These are phyloP conservation scores for Scrobipalpa costella DNA, from an alignment of 2,888 invertebrate genomes.

Conservation along the genomic window DNA sequence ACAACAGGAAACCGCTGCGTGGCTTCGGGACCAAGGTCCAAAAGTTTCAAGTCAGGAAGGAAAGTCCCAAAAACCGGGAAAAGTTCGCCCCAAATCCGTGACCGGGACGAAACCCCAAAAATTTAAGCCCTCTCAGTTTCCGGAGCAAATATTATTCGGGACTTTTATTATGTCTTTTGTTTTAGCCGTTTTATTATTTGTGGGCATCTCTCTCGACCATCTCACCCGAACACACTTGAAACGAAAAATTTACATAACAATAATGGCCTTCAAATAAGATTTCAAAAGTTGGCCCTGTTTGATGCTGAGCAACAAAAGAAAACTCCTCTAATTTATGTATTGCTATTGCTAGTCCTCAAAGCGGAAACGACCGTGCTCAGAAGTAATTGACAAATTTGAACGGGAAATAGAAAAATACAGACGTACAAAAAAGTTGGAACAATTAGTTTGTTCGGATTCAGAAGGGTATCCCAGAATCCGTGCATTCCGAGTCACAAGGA, in stretches of 20 bases:
- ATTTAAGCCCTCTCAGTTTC: slow-evolving; percentile 69
- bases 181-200: slow-evolving; percentile 70
- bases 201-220: slow-evolving; percentile 37
- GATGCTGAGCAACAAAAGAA: slow-evolving; percentile 64
- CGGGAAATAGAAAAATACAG: slow-evolving; percentile 48
- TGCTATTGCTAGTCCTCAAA: slow-evolving; percentile 53
- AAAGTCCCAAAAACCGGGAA: slow-evolving; percentile 55
- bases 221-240: slow-evolving; percentile 13
- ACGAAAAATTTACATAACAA: slow-evolving; percentile 44
- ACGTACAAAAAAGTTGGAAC: slow-evolving; percentile 55
- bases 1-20: slow-evolving; percentile 59
- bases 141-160: slow-evolving; percentile 74
- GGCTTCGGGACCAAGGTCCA: slow-evolving; percentile 64
- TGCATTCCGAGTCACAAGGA: slow-evolving; percentile 53
- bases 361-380: slow-evolving; percentile 54
- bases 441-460: slow-evolving; percentile 53
- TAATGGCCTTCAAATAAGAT: slow-evolving; percentile 64
- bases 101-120: slow-evolving; percentile 64
- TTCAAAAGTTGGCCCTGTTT: slow-evolving; percentile 61
- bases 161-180: slow-evolving; percentile 72
- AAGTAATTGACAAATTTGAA: slow-evolving; percentile 69
- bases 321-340: slow-evolving; percentile 64
- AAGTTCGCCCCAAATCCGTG: slow-evolving; percentile 65
- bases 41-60: slow-evolving; percentile 73
- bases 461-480: slow-evolving; percentile 35